Conservation (phyloP, 2,113 vertebrate species). For the Helogale parvula region DNA sequence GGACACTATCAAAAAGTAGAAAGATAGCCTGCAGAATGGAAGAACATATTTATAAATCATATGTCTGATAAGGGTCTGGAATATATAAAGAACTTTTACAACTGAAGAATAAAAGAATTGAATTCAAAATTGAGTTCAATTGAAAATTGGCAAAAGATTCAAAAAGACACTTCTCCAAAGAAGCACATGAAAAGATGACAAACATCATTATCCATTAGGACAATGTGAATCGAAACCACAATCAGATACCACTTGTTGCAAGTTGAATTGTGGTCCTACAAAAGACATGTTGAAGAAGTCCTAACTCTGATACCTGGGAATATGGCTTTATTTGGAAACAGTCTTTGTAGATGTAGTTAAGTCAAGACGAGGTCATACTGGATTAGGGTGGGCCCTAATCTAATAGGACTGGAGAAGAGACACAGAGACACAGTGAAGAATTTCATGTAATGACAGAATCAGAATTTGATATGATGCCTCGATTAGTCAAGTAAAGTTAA, state of each 20-base stretch:
- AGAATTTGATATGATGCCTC: background rate
- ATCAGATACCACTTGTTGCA: background rate
- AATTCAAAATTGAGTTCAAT: background rate
- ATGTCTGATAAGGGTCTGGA: background rate
- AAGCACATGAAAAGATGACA: background rate
- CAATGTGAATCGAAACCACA: background rate
- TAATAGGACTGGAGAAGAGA: background rate
- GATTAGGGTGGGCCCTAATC: background rate
- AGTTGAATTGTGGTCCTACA: background rate
- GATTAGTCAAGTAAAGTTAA: background rate
- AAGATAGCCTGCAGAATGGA: background rate
- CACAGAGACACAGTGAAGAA: background rate
- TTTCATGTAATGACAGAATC: background rate
- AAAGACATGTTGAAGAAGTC: background rate
- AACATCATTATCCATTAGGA: background rate
- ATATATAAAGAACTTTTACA: background rate
- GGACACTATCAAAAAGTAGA: background rate
- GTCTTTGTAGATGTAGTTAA: conserved; percentile 9
- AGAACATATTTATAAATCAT: conserved; percentile 16
- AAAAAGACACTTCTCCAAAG: background rate
- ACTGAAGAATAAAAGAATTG: background rate
- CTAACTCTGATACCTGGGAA: background rate
- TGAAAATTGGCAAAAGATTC: background rate
- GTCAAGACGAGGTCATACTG: background rate
- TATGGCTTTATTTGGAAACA: background rate